Evolutionary conservation across 1,140 invertebrate species (phyloP).

Genomic region (Nymphalis io): DNA sequence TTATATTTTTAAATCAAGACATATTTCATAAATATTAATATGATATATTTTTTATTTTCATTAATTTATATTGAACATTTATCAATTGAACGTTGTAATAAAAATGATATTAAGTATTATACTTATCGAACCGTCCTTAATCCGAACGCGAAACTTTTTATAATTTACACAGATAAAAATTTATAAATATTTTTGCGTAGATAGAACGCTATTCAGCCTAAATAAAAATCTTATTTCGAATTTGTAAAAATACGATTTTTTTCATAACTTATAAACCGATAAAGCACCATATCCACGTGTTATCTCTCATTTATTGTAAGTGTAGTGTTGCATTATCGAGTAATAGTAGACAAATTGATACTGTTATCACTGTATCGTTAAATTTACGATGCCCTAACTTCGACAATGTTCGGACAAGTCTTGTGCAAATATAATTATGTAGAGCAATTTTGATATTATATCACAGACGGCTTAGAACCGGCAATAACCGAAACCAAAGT

Average conservation of each 20-base stretch:
- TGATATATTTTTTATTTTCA: no score
- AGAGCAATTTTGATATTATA: constrained; percentile 29
- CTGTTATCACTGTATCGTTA: constrained; percentile 62
- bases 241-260: background rate
- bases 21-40: no score
- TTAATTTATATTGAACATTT: no score
- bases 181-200: no score
- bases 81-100: background rate
- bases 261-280: constrained; percentile 15
- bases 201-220: no score
- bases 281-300: constrained; percentile 38
- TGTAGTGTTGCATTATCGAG: constrained; percentile 41
- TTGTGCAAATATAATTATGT: constrained; percentile 66
- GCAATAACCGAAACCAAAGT: no score
- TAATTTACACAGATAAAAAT: no score
- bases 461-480: no score
- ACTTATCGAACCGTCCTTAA: no score
- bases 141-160: no score
- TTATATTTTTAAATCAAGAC: background rate
- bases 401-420: constrained; percentile 58
- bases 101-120: background rate
- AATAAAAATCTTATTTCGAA: background rate
- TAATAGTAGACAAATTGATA: constrained; percentile 70
- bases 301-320: constrained; percentile 52
- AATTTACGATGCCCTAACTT: constrained; percentile 59